Evolutionary conservation across 2,797 vertebrate species (phyloP).

Genomic region (Nyctalus aviator): DNA sequence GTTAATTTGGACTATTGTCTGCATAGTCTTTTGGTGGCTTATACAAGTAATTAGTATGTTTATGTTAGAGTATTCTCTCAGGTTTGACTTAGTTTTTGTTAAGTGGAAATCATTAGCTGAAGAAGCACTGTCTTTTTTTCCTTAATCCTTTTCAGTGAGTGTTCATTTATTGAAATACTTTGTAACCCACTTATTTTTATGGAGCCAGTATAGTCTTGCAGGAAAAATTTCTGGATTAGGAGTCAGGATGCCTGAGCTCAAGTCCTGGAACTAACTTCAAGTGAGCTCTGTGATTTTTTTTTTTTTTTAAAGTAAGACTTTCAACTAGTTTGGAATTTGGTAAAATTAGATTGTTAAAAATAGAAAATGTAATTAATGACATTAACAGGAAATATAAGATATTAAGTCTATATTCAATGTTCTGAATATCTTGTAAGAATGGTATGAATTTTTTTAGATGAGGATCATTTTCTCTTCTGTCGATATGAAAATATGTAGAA

Average conservation of each 20-base stretch:
- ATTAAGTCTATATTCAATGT: neutral
- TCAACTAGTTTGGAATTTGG: constrained; percentile 39
- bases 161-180: constrained; percentile 77
- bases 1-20: neutral
- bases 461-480: neutral
- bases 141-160: constrained; percentile 69
- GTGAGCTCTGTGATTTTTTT: neutral
- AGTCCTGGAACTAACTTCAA: constrained; percentile 24
- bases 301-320: neutral
- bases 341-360: constrained; percentile 10
- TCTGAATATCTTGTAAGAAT: constrained; percentile 44
- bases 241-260: constrained; percentile 67
- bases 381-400: neutral
- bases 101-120: constrained; percentile 68
- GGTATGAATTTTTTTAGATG: neutral
- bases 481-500: neutral
- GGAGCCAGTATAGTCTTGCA: constrained; percentile 71
- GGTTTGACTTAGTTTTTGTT: constrained; percentile 56
- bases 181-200: constrained; percentile 78
- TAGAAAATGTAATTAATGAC: neutral
- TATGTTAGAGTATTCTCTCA: constrained; percentile 34
- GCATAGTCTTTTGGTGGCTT: neutral
- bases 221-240: constrained; percentile 75
- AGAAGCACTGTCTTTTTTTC: constrained; percentile 52
- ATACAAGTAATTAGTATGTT: constrained; percentile 37